These are phyloP conservation scores for Crossoptilon crossoptilon DNA, from an alignment of 2,797 vertebrate species.

Conservation along the genomic window DNA sequence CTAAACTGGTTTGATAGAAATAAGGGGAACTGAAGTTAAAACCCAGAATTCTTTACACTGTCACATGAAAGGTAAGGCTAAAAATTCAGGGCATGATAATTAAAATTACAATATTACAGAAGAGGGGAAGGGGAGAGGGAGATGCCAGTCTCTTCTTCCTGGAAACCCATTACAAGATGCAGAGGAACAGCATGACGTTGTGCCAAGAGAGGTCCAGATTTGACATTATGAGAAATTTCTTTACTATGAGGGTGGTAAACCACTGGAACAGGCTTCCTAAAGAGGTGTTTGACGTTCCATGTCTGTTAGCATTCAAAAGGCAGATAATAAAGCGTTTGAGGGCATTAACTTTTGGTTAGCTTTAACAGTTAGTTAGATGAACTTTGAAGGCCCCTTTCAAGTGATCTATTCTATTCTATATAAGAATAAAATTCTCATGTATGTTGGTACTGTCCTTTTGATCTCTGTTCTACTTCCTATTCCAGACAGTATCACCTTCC, in stretches of 20 bases:
- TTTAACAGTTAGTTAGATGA: not conserved
- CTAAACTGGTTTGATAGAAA: slow-evolving; percentile 13
- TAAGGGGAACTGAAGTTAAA: slow-evolving; percentile 4
- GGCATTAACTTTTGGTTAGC: not conserved
- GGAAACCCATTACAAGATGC: not conserved
- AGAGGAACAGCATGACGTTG: not conserved
- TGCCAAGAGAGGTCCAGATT: not conserved
- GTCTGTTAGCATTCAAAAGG: not conserved
- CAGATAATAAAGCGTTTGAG: not conserved
- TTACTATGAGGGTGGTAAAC: not conserved
- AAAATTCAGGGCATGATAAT: not conserved
- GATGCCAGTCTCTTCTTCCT: not conserved
- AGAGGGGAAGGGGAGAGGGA: not conserved
- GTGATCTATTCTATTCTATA: not conserved
- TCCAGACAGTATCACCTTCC: not conserved
- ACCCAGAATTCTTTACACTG: not conserved
- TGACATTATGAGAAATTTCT: not conserved
- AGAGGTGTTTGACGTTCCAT: not conserved
- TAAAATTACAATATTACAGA: not conserved
- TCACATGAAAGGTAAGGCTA: not conserved
- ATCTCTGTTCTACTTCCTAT: not conserved
- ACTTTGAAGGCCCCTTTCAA: not conserved
- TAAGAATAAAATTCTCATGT: not conserved
- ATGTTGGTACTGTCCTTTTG: not conserved
- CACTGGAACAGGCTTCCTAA: not conserved